These are phyloP conservation scores for Chalcosyrphus nemorum DNA, from an alignment of 2,888 invertebrate species.

Conservation along the genomic window DNA sequence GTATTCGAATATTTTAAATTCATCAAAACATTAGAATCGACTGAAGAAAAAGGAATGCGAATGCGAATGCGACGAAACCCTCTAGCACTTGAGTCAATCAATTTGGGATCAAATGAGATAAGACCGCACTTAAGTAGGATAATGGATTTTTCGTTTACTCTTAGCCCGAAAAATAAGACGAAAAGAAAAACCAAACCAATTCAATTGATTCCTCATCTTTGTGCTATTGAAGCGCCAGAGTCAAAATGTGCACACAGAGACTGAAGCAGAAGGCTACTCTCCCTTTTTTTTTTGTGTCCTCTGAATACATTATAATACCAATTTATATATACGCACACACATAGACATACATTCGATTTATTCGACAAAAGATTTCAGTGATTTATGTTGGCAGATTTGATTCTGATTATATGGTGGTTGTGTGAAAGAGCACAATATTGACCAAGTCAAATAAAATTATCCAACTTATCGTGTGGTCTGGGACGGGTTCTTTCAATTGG, in stretches of 20 bases:
- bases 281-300: conserved; percentile 14
- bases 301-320: conserved; percentile 62
- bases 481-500: neutral
- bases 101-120: conserved; percentile 65
- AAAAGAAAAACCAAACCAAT: conserved; percentile 50
- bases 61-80: too few relatives aligned
- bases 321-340: conserved; percentile 18
- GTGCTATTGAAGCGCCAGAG: conserved; percentile 53
- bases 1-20: conserved; percentile 40
- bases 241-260: neutral
- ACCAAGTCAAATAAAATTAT: conserved; percentile 65
- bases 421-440: conserved; percentile 57
- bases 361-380: conserved; percentile 61
- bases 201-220: conserved; percentile 64
- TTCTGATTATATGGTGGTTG: conserved; percentile 51
- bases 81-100: conserved; percentile 65
- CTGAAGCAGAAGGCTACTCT: conserved; percentile 22
- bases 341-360: conserved; percentile 30
- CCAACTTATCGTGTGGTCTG: conserved; percentile 51
- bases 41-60: conserved; percentile 37
- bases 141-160: conserved; percentile 67
- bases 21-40: conserved; percentile 31
- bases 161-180: conserved; percentile 23
- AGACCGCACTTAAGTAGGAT: conserved; percentile 66
- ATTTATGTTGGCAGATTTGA: conserved; percentile 65